Percentiles rank a stretch among this genome's conserved stretches.
Conservation (phyloP, 1,140 invertebrate genomes). For the Oncopodura yosiiana region DNA sequence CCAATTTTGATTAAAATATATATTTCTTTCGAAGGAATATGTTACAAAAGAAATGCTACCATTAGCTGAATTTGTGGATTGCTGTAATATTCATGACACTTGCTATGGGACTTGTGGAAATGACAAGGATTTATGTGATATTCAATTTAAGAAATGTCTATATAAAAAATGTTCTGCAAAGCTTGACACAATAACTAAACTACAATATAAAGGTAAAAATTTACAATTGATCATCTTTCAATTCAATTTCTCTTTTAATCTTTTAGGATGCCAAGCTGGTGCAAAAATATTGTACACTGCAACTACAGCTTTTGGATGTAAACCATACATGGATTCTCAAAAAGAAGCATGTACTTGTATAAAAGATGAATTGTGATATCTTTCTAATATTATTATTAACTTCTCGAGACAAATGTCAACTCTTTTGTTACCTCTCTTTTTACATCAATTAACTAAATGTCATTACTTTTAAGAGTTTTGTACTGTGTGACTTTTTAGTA, state of each 20-base stretch:
- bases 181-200: slow-evolving; percentile 20
- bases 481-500: no score
- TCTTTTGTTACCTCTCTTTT: no score
- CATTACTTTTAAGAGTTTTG: no score
- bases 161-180: slow-evolving; percentile 61
- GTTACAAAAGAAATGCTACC: slow-evolving; percentile 65
- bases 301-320: slow-evolving; percentile 68
- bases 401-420: no score
- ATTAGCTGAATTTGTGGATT: slow-evolving; percentile 64
- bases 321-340: slow-evolving; percentile 70
- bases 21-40: slow-evolving; percentile 42
- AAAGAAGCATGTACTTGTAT: slow-evolving; percentile 66
- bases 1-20: background rate
- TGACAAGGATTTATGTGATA: slow-evolving; percentile 74
- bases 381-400: no score
- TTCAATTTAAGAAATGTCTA: slow-evolving; percentile 73
- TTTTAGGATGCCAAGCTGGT: slow-evolving; percentile 64
- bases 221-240: background rate
- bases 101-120: slow-evolving; percentile 82
- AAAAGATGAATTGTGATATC: no score
- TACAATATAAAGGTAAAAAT: slow-evolving; percentile 27
- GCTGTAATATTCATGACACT: slow-evolving; percentile 74
- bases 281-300: slow-evolving; percentile 73
- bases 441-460: no score
- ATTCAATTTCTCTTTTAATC: background rate